Conservation (phyloP, 35 echinoderm and acorn worm species). For the Heliocidaris tuberculata region DNA sequence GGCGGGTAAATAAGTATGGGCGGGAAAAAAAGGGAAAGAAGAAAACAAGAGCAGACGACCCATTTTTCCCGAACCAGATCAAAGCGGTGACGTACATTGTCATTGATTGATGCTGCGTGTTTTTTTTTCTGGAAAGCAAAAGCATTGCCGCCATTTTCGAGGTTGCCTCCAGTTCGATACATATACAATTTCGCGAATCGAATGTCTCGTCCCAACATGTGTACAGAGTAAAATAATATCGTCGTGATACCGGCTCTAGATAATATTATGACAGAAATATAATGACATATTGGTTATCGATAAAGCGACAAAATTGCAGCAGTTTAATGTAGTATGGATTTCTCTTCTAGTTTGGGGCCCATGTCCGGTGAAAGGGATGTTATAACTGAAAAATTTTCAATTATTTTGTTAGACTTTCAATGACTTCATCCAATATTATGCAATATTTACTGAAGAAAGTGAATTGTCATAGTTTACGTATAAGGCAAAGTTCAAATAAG, state of each 20-base stretch:
- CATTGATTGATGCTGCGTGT: not conserved
- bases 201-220: not conserved
- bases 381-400: not conserved
- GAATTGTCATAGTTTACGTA: not conserved
- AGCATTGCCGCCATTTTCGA: not conserved
- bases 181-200: not conserved
- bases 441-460: not conserved
- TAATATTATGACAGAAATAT: not conserved
- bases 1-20: not conserved
- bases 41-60: not conserved
- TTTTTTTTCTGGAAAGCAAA: not conserved
- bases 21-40: not conserved
- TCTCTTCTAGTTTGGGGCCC: not conserved
- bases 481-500: not conserved
- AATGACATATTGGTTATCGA: not conserved
- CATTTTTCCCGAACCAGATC: not conserved
- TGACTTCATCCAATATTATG: not conserved
- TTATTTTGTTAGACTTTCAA: not conserved
- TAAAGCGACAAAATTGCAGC: not conserved
- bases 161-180: not conserved
- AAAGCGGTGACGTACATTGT: not conserved
- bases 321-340: not conserved
- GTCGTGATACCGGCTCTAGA: not conserved
- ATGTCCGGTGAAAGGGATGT: not conserved
- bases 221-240: not conserved